These are phyloP conservation scores for Harmothoe impar DNA, from an alignment of 2,888 invertebrate genomes.

Conservation along the genomic window DNA sequence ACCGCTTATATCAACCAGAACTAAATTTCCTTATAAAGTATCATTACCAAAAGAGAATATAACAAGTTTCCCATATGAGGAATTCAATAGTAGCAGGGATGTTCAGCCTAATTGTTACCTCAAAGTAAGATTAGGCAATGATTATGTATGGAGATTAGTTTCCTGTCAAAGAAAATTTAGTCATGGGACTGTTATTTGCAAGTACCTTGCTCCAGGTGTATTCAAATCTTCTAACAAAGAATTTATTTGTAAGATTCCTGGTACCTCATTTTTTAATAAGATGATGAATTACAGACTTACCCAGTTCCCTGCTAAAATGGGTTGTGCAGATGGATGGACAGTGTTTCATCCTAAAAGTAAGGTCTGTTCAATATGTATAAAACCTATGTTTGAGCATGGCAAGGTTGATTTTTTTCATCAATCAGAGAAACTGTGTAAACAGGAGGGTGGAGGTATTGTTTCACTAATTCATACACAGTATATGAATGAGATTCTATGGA, in stretches of 20 bases:
- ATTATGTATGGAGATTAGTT: background rate
- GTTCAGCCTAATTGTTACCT: background rate
- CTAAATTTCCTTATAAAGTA: background rate
- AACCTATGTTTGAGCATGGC: background rate
- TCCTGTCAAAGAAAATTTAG: background rate
- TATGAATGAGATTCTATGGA: too few species aligned
- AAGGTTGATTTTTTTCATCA: background rate
- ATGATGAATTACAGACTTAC: background rate
- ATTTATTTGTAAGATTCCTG: background rate
- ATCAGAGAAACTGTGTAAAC: background rate
- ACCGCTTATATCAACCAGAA: background rate
- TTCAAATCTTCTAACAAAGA: background rate
- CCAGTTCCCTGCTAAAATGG: background rate
- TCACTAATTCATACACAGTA: too few species aligned
- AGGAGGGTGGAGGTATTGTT: background rate
- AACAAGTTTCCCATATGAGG: background rate
- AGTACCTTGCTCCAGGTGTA: background rate
- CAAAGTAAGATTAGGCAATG: background rate
- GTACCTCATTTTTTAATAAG: background rate
- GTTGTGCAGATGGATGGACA: background rate
- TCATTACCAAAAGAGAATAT: background rate
- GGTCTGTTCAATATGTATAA: background rate
- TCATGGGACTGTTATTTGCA: background rate
- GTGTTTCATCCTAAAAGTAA: background rate
- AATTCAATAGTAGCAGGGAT: background rate